Conservation (phyloP, 2,888 invertebrate genomes). For the Beris chalybata region DNA sequence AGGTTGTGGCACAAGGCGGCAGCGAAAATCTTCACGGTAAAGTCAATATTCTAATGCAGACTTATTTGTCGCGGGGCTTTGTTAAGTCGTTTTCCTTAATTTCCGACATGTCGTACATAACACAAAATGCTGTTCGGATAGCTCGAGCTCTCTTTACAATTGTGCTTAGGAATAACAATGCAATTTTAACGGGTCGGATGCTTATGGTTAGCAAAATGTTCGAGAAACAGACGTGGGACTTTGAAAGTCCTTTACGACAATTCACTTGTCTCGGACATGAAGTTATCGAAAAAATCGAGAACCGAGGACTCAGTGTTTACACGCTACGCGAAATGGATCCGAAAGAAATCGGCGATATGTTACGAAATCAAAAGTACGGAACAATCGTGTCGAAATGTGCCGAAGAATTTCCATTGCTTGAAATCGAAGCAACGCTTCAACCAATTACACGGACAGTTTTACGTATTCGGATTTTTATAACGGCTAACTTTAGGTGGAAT, state of each 20-base stretch:
- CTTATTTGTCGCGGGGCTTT: constrained; percentile 79
- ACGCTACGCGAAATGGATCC: constrained; percentile 83
- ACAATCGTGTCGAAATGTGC: constrained; percentile 79
- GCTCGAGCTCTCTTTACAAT: constrained; percentile 93
- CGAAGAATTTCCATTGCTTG: constrained; percentile 80
- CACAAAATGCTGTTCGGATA: constrained; percentile 87
- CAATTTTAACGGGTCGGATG: constrained; percentile 83
- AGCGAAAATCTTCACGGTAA: constrained; percentile 91
- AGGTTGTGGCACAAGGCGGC: constrained; percentile 77
- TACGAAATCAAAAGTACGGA: constrained; percentile 77
- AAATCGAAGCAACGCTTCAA: constrained; percentile 82
- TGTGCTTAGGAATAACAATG: constrained; percentile 84
- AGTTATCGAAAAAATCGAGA: constrained; percentile 79
- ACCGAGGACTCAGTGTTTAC: constrained; percentile 72
- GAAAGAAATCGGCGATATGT: constrained; percentile 79
- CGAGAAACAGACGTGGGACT: constrained; percentile 89
- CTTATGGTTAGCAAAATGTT: constrained; percentile 89
- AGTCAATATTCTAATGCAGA: constrained; percentile 92
- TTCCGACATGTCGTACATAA: constrained; percentile 54
- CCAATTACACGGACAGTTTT: constrained; percentile 94
- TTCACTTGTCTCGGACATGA: constrained; percentile 76
- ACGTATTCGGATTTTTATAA: constrained; percentile 77
- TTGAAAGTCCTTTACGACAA: constrained; percentile 83
- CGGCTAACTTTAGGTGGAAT: constrained; percentile 82
- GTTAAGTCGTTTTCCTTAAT: constrained; percentile 62